Base-by-base conservation (phyloP, 2,888 invertebrate genomes). In the Phlogophora meticulosa region DNA sequence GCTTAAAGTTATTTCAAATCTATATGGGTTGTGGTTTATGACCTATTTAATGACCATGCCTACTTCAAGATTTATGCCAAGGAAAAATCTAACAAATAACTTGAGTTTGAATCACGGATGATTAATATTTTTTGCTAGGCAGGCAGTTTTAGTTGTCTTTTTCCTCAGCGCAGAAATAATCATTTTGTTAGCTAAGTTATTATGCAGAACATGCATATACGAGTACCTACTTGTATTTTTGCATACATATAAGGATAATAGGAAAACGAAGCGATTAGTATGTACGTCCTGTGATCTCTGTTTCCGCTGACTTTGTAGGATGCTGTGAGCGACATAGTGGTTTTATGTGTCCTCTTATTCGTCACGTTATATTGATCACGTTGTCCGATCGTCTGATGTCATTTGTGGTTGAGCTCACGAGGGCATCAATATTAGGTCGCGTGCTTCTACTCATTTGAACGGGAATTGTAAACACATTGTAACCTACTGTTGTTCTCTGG, bases 301-400 rank as follows among this genome's bases (percentile, higher is more conserved):
- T 67, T 67, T 78, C 78, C 75, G 67, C 24, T 57, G 22, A 48
- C 57, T 76, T 63, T 36, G 49, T 57, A 58, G 40, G 42, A 48
- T 52, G 20, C 17, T 76, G 58, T 60, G 34, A 17, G 24, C 70
- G 17, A 22, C 15, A 45, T 48, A 11, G 42, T 60, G 36, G 20
- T 20, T 46, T 36, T 51, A 64, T 71, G 49, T 71, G 24, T 59
- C 36, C 45, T 57, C 36, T 38, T 74, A 56, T 66, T 78, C 64
- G 76, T 79, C 82, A 82, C 81, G 79, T 82, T 81, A 73, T 70
- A 73, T 70, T 78, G 67, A 76, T 80, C 81, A 81, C 82, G 82
- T 80, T 80, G 72, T 42, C 9, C 61, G 48, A 60, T 62, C 53
- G 72, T 57, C 79, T 81, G 82, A 82, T 81, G 82, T 82, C 81